Evolutionary conservation across 2,888 invertebrate species (phyloP), one percentile per base, ranked within the genome.

Genomic region (Clitarchus hookeri): DNA sequence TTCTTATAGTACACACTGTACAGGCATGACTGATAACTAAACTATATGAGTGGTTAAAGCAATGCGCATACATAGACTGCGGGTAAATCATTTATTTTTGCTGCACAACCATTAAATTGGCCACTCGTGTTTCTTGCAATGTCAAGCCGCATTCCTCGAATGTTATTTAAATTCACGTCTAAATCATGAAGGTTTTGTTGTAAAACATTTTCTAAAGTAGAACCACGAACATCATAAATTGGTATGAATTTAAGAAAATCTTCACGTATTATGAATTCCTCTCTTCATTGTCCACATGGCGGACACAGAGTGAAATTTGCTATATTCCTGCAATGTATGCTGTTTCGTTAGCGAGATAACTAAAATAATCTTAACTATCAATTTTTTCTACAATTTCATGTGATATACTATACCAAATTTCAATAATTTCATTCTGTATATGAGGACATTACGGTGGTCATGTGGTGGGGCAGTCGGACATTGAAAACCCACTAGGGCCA

Each of bases 1-100:
- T 79, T 79, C 79, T 79, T 79, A 79, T 79, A 79, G 25, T n/a
- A 79, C n/a, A 23, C 23, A 79, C 79, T n/a, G 25, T 79, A 79
- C 79, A 79, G 25, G 25, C 1, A 27, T 79, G 79, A n/a, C 79
- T 79, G 79, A 79, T 12, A 79, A n/a, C 23, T 79, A 79, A 79
- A 8, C 4, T 36, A 36, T 3, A 36, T 4, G 36, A 36, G 36
- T 36, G 36, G 36, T 36, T 79, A n/a, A n/a, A n/a, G n/a, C n/a
- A n/a, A n/a, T n/a, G n/a, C n/a, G n/a, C n/a, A n/a, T n/a, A n/a
- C n/a, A n/a, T n/a, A n/a, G 79, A 6, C 26, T 25, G 79, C 23
- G 27, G 27, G 79, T 79, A 36, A 36, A 36, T n/a, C 79, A n/a
- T n/a, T 79, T n/a, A 79, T 79, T 79, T 79, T 79, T 79, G 23